phyloP scores from a whole-genome alignment of 2,113 vertebrate genomes.

The Oriolus oriolus region DNA sequence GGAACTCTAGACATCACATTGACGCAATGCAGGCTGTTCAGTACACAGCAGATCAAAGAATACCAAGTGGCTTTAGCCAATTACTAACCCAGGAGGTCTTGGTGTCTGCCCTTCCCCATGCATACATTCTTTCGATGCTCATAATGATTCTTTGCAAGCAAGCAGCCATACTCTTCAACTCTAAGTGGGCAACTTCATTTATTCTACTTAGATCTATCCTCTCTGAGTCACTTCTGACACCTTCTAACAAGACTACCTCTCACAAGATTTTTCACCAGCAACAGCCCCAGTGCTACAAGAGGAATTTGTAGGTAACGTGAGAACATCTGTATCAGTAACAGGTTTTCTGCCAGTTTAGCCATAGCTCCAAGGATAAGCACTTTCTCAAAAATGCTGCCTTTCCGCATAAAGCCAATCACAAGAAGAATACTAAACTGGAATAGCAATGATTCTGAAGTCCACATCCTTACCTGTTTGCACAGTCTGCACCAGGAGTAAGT shows the following conservation, averaged over 20 bases:
- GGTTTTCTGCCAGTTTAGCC: not conserved
- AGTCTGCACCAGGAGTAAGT: constrained; percentile 97
- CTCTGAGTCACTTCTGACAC: not conserved
- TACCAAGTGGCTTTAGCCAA: not conserved
- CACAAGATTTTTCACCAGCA: not conserved
- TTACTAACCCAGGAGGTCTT: not conserved
- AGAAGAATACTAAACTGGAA: not conserved
- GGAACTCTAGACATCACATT: not conserved
- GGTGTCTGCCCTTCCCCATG: not conserved
- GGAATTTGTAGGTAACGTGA: not conserved
- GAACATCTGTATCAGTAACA: not conserved
- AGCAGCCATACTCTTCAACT: not conserved
- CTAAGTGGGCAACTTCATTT: not conserved
- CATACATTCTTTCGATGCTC: not conserved
- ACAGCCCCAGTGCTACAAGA: not conserved
- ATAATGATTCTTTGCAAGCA: not conserved
- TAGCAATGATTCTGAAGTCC: not conserved
- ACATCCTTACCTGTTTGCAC: constrained; percentile 88
- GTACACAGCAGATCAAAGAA: not conserved
- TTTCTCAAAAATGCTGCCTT: not conserved
- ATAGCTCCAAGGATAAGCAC: not conserved
- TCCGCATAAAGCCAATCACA: not conserved
- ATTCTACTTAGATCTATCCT: not conserved
- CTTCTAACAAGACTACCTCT: not conserved
- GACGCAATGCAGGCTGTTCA: not conserved